Evolutionary conservation across 1,140 invertebrate genomes (phyloP), one percentile per base, ranked within the genome.

Genomic region (Helicoverpa zea): DNA sequence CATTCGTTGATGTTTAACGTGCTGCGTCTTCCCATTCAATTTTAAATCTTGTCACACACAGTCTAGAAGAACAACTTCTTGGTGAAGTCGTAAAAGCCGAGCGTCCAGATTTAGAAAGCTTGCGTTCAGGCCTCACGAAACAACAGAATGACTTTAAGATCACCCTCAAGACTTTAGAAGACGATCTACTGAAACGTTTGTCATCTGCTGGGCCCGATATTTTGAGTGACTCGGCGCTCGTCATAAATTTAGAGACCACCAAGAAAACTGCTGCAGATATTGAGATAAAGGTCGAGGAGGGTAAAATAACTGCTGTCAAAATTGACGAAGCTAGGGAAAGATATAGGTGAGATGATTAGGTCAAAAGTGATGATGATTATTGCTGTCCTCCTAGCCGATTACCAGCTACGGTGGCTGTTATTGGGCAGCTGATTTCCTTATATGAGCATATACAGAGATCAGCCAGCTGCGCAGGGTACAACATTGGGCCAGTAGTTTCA

Each of bases 121-220:
- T 97, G 49, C 96, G 97, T 83, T 95, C 96, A 4, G 96, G 97
- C 59, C 93, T 99, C 5, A 99, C 98, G 0, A 98, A 98, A 87
- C 98, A 99, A 89, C 98, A 99, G 90, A 99, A 99, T 88, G 97
- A 98, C 85, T 99, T 99, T 88, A 99, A 99, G 95, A 99, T 99
- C 68, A 97, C 97, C 0, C 94, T 99, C 2, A 99, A 99, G 91
- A 96, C 96, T 75, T 95, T 99, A 11, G 99, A 99, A 95, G 98
- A 99, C 91, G 97, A 98, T 94, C 92, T 99, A 2, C 91, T 99
- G 47, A 97, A 97, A 72, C 96, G 98, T 79, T 93, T 99, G 73
- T 98, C 98, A 0, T 97, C 98, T 14, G 98, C 98, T 2, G 98
- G 98, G 54, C 98, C 98, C 14, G 96, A 99, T 91, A 98, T 99